Base-by-base conservation (phyloP, 2,797 vertebrate genomes). In the Fistularia tabacaria region DNA sequence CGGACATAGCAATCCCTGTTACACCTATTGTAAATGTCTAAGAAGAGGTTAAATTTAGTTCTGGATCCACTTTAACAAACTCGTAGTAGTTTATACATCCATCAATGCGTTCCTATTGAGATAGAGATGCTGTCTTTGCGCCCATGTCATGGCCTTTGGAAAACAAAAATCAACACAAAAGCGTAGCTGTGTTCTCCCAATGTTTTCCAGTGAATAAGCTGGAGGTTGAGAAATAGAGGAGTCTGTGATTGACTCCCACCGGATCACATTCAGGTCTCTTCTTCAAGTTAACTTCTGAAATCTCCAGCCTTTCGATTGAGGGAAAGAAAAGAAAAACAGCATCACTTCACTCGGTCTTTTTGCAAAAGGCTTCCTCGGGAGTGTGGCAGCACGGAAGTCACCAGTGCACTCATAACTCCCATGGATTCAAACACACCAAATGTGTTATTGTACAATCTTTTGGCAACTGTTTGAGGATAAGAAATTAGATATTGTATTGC, bases 231-330 rank as follows among this genome's bases (percentile, higher is more conserved):
- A 64, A 79, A 57, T 49, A 58, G 63, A 62, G 56, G 59, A 72
- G 57, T 65, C 65, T 67, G 41, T 64, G 65, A 62, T 62, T 47
- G 36, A 41, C 47, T 63, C 72, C 69, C 54, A 12, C 38, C 53
- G 73, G 70, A 79, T 77, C 64, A 62, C 53, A 62, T 66, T 75
- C 59, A 66, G 53, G 51, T 61, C 54, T 62, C 63, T 62, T 50
- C 60, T 67, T 59, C 49, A 54, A 73, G 60, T 52, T 66, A 65
- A 71, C 66, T 64, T 74, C 68, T 73, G 74, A 77, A 59, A 68
- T 67, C 57, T 71, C 40, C 64, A 37, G 73, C 57, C 14, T 54
- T 62, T 69, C 62, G 38, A 25, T 25, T 25, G 12, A 11, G 12
- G 39, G 39, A 72, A 69, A 40, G 10, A 40, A 40, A 63, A 46